A percentile compares a stretch with the other conserved stretches of the same genome.
phyloP scores from a whole-genome alignment of 2,888 invertebrate genomes.

The Abscondita cerata region DNA sequence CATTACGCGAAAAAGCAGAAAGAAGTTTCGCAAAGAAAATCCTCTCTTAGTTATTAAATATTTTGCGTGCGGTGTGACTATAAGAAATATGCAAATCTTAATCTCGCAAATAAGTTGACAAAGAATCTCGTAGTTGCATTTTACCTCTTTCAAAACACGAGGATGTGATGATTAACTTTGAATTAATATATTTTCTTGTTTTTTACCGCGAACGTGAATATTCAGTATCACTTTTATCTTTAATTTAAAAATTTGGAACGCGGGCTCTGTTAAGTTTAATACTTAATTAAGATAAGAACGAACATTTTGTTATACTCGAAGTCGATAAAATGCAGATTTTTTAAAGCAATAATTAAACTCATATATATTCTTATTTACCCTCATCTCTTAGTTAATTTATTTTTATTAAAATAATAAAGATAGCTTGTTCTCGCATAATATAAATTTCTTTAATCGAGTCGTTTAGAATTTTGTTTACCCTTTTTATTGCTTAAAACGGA shows the following conservation, averaged over 20 bases:
- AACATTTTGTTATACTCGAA: constrained; percentile 15
- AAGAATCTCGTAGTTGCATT: constrained; percentile 35
- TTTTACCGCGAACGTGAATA: background rate
- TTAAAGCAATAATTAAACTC: constrained; percentile 1
- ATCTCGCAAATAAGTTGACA: constrained; percentile 38
- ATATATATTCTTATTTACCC: background rate
- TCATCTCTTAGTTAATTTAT: background rate
- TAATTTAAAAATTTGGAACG: constrained; percentile 50
- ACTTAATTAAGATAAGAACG: constrained; percentile 44
- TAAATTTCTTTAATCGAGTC: too few species aligned
- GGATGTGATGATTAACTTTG: background rate
- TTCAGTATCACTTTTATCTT: constrained; percentile 41
- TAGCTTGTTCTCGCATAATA: too few species aligned
- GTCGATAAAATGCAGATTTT: constrained; percentile 23
- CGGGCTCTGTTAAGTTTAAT: constrained; percentile 46
- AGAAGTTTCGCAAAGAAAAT: constrained; percentile 29
- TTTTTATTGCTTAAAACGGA: too few species aligned
- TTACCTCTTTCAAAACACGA: background rate
- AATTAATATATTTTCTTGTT: constrained; percentile 7
- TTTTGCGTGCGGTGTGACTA: constrained; percentile 36
- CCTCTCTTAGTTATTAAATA: constrained; percentile 38
- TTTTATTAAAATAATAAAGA: background rate
- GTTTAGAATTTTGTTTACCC: too few species aligned
- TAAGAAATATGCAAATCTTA: constrained; percentile 41
- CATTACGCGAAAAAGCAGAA: constrained; percentile 26